These are phyloP conservation scores for Borostomias antarcticus DNA, from an alignment of 2,797 vertebrate genomes.

Conservation along the genomic window DNA sequence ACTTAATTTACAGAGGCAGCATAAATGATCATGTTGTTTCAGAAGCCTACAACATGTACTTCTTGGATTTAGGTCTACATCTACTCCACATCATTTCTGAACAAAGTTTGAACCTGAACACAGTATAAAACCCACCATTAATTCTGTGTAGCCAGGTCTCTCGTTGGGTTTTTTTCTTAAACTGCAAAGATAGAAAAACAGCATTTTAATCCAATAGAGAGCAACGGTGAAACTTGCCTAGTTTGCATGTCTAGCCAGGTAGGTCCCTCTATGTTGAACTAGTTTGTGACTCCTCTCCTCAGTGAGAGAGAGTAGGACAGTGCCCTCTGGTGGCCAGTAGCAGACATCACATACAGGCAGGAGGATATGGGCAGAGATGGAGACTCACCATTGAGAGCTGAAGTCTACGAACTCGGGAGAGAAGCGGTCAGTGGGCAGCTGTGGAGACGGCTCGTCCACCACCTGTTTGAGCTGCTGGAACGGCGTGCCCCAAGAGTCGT, in stretches of 20 bases:
- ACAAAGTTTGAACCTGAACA: neutral
- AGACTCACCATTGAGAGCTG: conserved; percentile 93
- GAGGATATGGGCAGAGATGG: neutral
- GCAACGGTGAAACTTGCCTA: too few relatives aligned
- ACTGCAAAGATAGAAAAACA: conserved; percentile 71
- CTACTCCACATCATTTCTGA: neutral
- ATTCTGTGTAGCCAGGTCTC: conserved; percentile 95
- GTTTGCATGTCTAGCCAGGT: too few relatives aligned
- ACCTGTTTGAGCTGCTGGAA: conserved; percentile 99
- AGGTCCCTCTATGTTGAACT: neutral
- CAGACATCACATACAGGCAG: neutral
- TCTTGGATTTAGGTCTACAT: neutral
- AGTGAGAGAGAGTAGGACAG: conserved; percentile 27
- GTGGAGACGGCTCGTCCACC: conserved; percentile 95
- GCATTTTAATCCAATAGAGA: too few relatives aligned
- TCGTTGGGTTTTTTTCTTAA: conserved; percentile 99
- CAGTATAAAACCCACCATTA: conserved; percentile 86
- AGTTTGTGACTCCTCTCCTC: neutral
- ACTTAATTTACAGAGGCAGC: neutral
- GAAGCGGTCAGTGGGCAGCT: conserved; percentile 89
- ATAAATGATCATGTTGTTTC: neutral
- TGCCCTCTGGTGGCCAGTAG: conserved; percentile 55
- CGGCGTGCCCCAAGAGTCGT: conserved; percentile 96
- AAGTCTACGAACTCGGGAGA: conserved; percentile 96
- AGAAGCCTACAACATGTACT: too few relatives aligned